Base-by-base conservation (phyloP, 2,113 vertebrate species). In the Cololabis saira region DNA sequence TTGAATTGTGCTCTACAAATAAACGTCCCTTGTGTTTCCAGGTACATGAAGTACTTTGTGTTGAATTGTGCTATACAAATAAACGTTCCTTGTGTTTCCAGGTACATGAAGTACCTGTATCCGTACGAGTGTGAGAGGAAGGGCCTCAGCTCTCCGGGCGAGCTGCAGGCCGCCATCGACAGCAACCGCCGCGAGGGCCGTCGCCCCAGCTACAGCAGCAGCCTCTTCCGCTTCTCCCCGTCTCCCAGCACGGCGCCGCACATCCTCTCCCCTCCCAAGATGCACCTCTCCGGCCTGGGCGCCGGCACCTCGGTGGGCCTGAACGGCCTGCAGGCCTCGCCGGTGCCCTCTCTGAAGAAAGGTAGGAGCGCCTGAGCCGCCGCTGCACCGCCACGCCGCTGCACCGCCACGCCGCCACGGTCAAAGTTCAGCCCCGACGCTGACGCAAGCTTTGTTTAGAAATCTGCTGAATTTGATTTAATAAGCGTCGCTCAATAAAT, bases 101-200 rank as follows among this genome's bases (percentile, higher is more conserved):
- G 92, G 81, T 93, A 93, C 84, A 99, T 99, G 98, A 99, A 99
- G 89, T 99, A 99, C 85, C 92, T 99, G 9, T 99, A 99, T 5
- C 96, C 97, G 4, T 99, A 94, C 0, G 98, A 99, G 84, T 99
- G 98, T 2, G 97, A 98, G 92, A 95, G 96, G 87, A 98, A 98
- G 73, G 94, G 95, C 4, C 91, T 99, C 81, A 99, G 98, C 86
- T 98, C 97, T 22, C 98, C 98, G 0, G 94, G 93, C 0, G 97
- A 99, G 89, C 94, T 99, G 2, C 97, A 99, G 92, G 96, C 97
- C 0, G 98, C 98, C 44, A 99, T 99, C 0, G 97, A 99, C 15
- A 98, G 98, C 83, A 99, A 99, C 90, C 86, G 98, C 0, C 92
- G 98, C 0, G 98, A 99, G 69, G 97, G 98, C 49, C 93, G 98